Base-by-base conservation (phyloP, 1,140 invertebrate species). In the Leguminivora glycinivorella region DNA sequence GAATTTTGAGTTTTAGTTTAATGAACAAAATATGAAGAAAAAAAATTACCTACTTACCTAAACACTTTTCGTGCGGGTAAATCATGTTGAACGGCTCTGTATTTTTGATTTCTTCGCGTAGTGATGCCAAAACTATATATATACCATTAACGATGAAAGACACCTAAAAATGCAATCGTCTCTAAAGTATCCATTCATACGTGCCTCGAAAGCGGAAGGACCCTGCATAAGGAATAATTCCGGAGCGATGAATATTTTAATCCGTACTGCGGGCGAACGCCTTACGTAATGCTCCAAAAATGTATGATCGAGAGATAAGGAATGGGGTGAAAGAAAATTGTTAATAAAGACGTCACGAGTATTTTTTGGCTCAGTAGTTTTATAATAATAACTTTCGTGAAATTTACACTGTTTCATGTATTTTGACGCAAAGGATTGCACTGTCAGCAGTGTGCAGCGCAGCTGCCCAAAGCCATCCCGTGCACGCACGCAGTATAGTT, bases 141-240 rank as follows among this genome's bases (percentile, higher is more conserved):
- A 22, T 1, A 52, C 2, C n/a, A 43, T 52, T 52, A 22, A 52
- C 47, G 47, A 52, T 52, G 17, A 52, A 19, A 7, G 6, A 52
- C 9, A 52, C 0, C 7, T 52, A 52, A 52, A 52, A 22, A 52
- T 52, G 47, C n/a, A 52, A 52, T 52, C 17, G 19, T 6, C 47
- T 22, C 47, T 52, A 52, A 52, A 52, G 22, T 52, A 52, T 52
- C 47, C 47, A 47, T 47, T 1, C 26, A n/a, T 4, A 63, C 58
- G 25, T 63, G 56, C 25, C 56, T 25, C 24, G 58, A 63, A 29
- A 29, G n/a, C 7, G n/a, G 58, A 63, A 29, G 25, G 58, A 63
- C 58, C 58, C 58, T 63, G 58, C 58, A 63, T 63, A 63, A 63
- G 26, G 58, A 29, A 63, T 63, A 63, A 63, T 63, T 63, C 58